A percentile compares a stretch with the other conserved stretches of the same genome.
These are phyloP conservation scores for Dasypus novemcinctus DNA, from an alignment of 2,113 vertebrate genomes.

Conservation along the genomic window DNA sequence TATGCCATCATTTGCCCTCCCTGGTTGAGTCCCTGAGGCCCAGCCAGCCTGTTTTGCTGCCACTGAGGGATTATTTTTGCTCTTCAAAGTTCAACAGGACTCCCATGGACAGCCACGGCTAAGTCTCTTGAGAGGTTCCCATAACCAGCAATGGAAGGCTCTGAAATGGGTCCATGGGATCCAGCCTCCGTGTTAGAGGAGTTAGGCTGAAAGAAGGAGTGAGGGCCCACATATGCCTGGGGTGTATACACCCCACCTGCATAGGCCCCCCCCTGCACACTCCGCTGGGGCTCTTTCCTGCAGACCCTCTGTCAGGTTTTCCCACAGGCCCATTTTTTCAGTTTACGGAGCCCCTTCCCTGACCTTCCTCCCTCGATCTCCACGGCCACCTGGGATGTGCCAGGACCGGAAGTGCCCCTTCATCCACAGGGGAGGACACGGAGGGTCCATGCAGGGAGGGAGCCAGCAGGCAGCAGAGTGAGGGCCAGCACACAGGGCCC, in stretches of 20 bases:
- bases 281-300: too few relatives aligned
- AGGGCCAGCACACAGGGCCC: rapidly evolving
- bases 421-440: rapidly evolving
- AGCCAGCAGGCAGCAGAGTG: not conserved
- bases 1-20: too few relatives aligned
- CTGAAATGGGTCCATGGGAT: rapidly evolving
- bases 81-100: not conserved
- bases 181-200: not conserved
- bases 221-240: rapidly evolving
- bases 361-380: not conserved
- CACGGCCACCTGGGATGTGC: not conserved
- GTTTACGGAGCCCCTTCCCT: rapidly evolving
- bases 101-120: not conserved
- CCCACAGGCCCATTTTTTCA: rapidly evolving
- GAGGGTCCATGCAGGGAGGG: not conserved
- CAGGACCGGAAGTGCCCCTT: rapidly evolving
- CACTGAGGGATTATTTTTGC: not conserved
- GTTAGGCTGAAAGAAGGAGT: not conserved
- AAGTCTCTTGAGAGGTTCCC: not conserved
- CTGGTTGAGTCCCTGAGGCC: rapidly evolving
- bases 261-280: rapidly evolving
- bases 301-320: rapidly evolving
- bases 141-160: not conserved
- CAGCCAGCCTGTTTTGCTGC: not conserved
- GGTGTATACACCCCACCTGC: rapidly evolving